Conservation (phyloP, 2,113 vertebrate species). For the Seriola aureovittata region DNA sequence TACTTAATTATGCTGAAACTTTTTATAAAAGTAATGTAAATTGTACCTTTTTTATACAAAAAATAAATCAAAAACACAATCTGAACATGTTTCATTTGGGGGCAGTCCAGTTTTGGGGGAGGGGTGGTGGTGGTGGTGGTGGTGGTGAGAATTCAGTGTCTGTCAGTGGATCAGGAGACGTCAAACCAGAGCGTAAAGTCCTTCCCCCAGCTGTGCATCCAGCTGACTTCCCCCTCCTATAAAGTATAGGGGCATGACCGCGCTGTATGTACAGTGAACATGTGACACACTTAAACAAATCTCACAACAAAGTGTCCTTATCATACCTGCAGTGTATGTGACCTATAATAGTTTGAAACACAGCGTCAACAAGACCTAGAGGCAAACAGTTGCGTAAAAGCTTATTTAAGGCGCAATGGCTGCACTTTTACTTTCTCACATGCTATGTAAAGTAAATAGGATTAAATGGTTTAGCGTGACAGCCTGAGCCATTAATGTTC, state of each 20-base stretch:
- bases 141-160: neutral
- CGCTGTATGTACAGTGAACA: conserved; percentile 6
- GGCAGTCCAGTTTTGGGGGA: neutral
- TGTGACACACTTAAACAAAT: conserved; percentile 32
- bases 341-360: conserved; percentile 24
- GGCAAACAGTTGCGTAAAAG: conserved; percentile 28
- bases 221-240: neutral
- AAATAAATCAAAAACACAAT: conserved; percentile 98
- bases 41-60: conserved; percentile 97
- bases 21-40: conserved; percentile 99
- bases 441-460: conserved; percentile 64
- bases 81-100: conserved; percentile 81
- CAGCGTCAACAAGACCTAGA: conserved; percentile 30
- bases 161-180: neutral
- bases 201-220: conserved; percentile 14
- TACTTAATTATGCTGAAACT: conserved; percentile 99
- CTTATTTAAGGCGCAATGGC: conserved; percentile 47
- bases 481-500: conserved; percentile 41
- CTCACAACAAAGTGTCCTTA: conserved; percentile 51
- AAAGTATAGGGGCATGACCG: neutral
- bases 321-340: conserved; percentile 42
- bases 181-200: conserved; percentile 46
- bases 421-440: conserved; percentile 69
- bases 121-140: too few species aligned
- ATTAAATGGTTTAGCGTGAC: conserved; percentile 64